Percentiles rank a stretch among this genome's conserved stretches.
Evolutionary conservation across 2,113 vertebrate genomes (phyloP).

Genomic region (Rhinoptilus africanus): DNA sequence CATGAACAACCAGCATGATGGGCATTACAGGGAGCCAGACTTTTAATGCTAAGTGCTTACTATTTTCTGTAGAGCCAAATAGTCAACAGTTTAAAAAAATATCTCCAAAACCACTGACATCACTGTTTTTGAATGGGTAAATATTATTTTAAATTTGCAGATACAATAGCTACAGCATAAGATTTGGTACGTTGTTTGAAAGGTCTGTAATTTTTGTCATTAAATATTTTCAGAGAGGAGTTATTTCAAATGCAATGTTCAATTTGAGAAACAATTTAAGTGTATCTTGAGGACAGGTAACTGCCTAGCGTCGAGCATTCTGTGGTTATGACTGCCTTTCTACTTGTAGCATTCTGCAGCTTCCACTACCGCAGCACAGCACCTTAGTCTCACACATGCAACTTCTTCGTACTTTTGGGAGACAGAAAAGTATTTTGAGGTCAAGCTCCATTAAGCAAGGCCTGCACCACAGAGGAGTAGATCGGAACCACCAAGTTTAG

Average conservation of each 20-base stretch:
- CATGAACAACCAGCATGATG: not conserved
- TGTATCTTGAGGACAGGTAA: not conserved
- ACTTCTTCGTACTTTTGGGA: not conserved
- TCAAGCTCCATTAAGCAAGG: not conserved
- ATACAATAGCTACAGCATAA: not conserved
- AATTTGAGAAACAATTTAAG: not conserved
- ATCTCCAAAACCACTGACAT: not conserved
- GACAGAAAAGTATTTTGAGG: not conserved
- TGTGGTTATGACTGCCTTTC: not conserved
- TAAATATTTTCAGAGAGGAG: not conserved
- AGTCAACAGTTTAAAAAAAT: not conserved
- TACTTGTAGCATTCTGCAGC: not conserved
- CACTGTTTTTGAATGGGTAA: not conserved
- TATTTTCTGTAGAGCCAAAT: not conserved
- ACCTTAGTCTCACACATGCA: not conserved
- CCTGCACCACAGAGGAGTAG: not conserved
- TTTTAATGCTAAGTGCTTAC: not conserved
- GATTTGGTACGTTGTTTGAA: not conserved
- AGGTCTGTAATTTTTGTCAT: not conserved
- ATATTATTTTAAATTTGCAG: not conserved
- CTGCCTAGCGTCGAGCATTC: not conserved
- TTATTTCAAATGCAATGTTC: not conserved
- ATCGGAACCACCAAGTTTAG: not conserved
- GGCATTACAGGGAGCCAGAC: not conserved
- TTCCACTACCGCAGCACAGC: not conserved